Evolutionary conservation across 1,140 invertebrate genomes (phyloP).

Genomic region (Macrobrachium rosenbergii): DNA sequence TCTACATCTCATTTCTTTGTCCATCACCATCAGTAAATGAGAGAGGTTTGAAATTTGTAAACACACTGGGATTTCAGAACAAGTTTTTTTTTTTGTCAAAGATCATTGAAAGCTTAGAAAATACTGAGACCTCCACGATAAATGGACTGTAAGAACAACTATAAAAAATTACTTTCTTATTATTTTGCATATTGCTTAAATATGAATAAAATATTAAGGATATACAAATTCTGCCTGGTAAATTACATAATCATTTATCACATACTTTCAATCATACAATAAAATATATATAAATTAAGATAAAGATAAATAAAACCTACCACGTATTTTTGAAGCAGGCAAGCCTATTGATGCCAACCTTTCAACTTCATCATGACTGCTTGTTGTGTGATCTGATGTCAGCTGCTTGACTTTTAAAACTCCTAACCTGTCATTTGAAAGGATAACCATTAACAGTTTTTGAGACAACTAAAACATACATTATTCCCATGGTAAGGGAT

Average conservation of each 20-base stretch:
- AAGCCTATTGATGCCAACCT: slow-evolving; percentile 70
- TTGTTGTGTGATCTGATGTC: slow-evolving; percentile 85
- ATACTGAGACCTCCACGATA: too few species aligned
- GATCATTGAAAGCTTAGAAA: too few species aligned
- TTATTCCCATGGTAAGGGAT: neutral
- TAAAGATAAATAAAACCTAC: slow-evolving; percentile 19
- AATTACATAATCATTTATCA: neutral
- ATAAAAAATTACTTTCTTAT: too few species aligned
- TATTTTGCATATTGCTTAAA: too few species aligned
- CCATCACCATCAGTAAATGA: too few species aligned
- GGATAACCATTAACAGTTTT: neutral
- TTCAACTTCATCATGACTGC: slow-evolving; percentile 77
- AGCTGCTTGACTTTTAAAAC: slow-evolving; percentile 86
- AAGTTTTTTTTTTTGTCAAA: too few species aligned
- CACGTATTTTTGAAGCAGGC: slow-evolving; percentile 65
- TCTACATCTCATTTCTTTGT: too few species aligned
- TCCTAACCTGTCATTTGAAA: slow-evolving; percentile 69
- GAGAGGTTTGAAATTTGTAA: too few species aligned
- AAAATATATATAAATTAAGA: neutral
- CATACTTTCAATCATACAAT: neutral
- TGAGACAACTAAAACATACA: neutral
- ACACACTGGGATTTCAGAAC: too few species aligned
- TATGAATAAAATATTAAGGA: too few species aligned
- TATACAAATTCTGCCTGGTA: neutral
- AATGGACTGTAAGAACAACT: too few species aligned